A percentile compares a stretch with the other conserved stretches of the same genome.
These are phyloP conservation scores for Pyxicephalus adspersus DNA, from an alignment of 2,113 vertebrate species.

Conservation along the genomic window DNA sequence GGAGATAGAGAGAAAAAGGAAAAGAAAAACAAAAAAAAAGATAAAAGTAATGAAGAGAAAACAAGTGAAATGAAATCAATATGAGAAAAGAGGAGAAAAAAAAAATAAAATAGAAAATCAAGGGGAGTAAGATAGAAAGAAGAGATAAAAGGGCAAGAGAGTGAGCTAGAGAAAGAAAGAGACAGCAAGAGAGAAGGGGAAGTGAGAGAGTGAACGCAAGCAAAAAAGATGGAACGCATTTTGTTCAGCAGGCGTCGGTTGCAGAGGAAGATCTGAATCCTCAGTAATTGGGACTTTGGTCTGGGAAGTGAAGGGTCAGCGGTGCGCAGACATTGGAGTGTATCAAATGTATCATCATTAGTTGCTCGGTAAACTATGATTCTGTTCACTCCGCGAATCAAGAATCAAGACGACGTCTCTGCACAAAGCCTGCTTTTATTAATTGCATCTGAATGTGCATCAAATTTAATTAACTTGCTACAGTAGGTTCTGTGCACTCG, in stretches of 20 bases:
- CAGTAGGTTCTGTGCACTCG: slow-evolving; percentile 26
- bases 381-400: background rate
- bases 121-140: no score
- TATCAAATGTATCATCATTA: slow-evolving; percentile 2
- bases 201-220: background rate
- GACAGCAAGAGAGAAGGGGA: no score
- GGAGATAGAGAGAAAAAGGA: no score
- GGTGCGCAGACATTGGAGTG: background rate
- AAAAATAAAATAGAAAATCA: no score
- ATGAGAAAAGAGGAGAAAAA: no score
- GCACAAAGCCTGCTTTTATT: slow-evolving; percentile 11
- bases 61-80: no score
- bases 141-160: no score
- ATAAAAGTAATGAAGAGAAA: no score
- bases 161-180: no score
- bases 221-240: background rate
- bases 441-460: slow-evolving; percentile 37
- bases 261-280: background rate
- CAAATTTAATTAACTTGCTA: slow-evolving; percentile 34
- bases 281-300: background rate
- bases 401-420: background rate
- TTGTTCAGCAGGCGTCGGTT: no score
- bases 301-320: background rate
- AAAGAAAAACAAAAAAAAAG: no score
- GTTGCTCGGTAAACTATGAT: background rate